A percentile compares a stretch with the other conserved stretches of the same genome.
phyloP scores from a whole-genome alignment of 2,113 vertebrate genomes.

The Fulmarus glacialis region DNA sequence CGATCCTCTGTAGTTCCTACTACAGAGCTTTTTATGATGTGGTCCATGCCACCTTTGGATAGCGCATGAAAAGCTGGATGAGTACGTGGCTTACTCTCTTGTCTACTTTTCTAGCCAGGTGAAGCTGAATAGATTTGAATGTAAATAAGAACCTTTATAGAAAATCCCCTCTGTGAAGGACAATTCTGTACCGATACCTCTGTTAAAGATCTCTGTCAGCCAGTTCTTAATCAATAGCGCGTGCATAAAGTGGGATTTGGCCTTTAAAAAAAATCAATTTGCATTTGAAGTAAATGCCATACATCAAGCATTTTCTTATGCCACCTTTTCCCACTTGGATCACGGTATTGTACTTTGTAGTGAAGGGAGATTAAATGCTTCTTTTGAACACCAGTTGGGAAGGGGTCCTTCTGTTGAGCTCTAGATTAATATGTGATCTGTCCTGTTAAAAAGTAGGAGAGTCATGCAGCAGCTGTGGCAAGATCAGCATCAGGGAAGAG shows the following conservation, averaged over 20 bases:
- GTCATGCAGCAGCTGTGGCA: not conserved
- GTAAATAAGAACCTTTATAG: not conserved
- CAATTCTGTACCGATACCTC: not conserved
- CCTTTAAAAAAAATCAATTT: not conserved
- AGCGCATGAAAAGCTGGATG: not conserved
- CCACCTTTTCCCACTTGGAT: not conserved
- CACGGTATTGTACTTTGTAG: not conserved
- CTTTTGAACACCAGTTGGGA: not conserved
- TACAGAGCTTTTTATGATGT: not conserved
- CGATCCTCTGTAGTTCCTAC: not conserved
- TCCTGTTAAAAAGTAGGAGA: not conserved
- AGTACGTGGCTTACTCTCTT: not conserved
- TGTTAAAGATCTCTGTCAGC: not conserved
- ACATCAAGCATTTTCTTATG: not conserved
- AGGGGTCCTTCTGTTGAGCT: not conserved
- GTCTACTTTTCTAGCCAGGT: not conserved
- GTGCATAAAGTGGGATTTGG: not conserved
- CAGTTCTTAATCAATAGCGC: conserved; percentile 9
- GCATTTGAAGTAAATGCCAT: not conserved
- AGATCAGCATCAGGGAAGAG: not conserved
- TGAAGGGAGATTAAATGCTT: not conserved
- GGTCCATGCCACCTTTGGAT: not conserved
- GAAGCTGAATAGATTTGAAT: not conserved
- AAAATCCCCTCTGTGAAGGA: conserved; percentile 1
- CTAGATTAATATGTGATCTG: not conserved